Evolutionary conservation across 2,113 vertebrate genomes (phyloP).

Genomic region (Pao palembangensis): DNA sequence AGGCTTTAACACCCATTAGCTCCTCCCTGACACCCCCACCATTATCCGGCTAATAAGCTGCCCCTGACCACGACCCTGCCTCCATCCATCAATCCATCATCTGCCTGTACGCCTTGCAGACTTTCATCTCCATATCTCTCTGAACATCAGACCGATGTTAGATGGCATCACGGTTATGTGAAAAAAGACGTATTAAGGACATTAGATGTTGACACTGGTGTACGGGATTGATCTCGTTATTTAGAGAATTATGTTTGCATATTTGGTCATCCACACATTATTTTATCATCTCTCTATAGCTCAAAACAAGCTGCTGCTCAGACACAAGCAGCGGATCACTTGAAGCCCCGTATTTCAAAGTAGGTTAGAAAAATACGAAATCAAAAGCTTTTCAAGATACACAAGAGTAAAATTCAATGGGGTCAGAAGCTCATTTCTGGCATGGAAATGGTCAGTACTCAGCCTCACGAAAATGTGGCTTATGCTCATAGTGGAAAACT

Average conservation of each 20-base stretch:
- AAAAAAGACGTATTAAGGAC: neutral
- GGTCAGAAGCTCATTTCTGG: conserved; percentile 16
- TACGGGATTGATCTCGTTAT: neutral
- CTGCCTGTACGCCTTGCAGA: conserved; percentile 5
- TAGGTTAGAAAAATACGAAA: conserved; percentile 1
- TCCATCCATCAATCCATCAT: conserved; percentile 44
- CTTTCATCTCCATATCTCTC: conserved; percentile 13
- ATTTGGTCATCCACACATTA: too few species aligned
- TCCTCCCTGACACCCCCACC: conserved; percentile 27
- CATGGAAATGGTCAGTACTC: conserved; percentile 14
- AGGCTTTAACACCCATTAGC: conserved; percentile 45
- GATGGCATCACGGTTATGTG: conserved; percentile 14
- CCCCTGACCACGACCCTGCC: conserved; percentile 16
- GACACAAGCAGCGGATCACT: neutral
- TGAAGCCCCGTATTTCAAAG: conserved; percentile 5
- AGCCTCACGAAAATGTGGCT: conserved; percentile 26
- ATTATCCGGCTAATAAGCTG: conserved; percentile 20
- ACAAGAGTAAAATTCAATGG: conserved; percentile 9
- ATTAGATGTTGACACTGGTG: neutral
- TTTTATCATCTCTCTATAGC: neutral
- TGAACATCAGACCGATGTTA: conserved; percentile 17
- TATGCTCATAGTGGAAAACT: conserved; percentile 7
- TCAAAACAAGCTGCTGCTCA: neutral
- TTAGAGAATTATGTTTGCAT: too few species aligned
- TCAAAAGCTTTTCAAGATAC: conserved; percentile 2